Percentiles rank a stretch among this genome's conserved stretches.
phyloP scores from a whole-genome alignment of 2,888 invertebrate species.

The Hypena proboscidalis region DNA sequence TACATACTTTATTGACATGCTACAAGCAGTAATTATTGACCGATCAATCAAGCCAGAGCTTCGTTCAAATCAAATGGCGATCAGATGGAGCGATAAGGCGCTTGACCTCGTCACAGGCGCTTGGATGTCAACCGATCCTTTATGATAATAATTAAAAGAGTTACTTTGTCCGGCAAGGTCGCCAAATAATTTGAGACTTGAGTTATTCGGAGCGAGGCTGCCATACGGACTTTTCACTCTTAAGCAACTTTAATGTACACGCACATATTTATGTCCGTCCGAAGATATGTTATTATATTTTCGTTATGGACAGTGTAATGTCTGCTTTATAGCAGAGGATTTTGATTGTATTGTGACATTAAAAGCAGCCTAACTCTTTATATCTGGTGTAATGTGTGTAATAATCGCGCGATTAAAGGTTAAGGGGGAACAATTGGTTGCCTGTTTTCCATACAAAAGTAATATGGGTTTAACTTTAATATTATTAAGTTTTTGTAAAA shows the following conservation, averaged over 20 bases:
- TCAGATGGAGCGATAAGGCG: slow-evolving; percentile 36
- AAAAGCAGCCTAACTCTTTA: slow-evolving; percentile 34
- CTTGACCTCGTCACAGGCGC: slow-evolving; percentile 59
- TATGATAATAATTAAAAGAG: slow-evolving; percentile 76
- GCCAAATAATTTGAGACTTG: slow-evolving; percentile 74
- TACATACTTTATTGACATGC: slow-evolving; percentile 30
- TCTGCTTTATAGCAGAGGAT: slow-evolving; percentile 41
- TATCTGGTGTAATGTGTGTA: slow-evolving; percentile 20
- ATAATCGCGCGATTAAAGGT: slow-evolving; percentile 22
- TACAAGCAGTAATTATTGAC: slow-evolving; percentile 35
- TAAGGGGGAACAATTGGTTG: too few relatives aligned
- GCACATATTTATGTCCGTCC: slow-evolving; percentile 52
- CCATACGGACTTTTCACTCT: slow-evolving; percentile 61
- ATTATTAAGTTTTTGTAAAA: too few relatives aligned
- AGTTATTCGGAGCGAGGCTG: slow-evolving; percentile 78
- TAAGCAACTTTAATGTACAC: slow-evolving; percentile 61
- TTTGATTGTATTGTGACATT: slow-evolving; percentile 42
- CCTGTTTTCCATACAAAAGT: too few relatives aligned
- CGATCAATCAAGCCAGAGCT: slow-evolving; percentile 29
- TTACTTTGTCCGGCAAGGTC: slow-evolving; percentile 73
- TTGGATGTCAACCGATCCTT: slow-evolving; percentile 73
- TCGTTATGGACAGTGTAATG: slow-evolving; percentile 71
- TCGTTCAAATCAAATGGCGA: slow-evolving; percentile 28
- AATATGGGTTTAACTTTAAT: too few relatives aligned
- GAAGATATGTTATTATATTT: slow-evolving; percentile 74